phyloP scores from a whole-genome alignment of 2,888 invertebrate genomes.

The Heliconius erato region DNA sequence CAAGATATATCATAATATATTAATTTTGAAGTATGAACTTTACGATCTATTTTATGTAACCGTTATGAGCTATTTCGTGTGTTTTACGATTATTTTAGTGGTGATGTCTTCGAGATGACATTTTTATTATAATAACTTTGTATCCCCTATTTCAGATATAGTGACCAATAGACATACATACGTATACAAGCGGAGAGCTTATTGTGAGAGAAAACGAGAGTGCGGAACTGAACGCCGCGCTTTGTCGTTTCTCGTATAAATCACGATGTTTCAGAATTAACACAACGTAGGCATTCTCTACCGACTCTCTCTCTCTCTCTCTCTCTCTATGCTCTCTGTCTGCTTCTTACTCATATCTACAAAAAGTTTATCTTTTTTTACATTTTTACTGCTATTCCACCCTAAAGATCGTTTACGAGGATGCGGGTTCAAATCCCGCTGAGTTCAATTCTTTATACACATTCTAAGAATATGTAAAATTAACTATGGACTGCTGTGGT shows the following conservation, averaged over 20 bases:
- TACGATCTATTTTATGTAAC: constrained; percentile 30
- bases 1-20: background rate
- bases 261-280: too few relatives aligned
- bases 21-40: constrained; percentile 7
- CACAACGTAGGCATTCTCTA: too few relatives aligned
- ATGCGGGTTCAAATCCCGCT: too few relatives aligned
- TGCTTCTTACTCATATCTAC: too few relatives aligned
- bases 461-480: background rate
- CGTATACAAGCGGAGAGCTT: background rate
- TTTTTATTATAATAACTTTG: constrained; percentile 35
- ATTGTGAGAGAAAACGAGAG: background rate
- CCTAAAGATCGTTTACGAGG: too few relatives aligned
- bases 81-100: constrained; percentile 41
- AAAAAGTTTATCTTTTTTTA: too few relatives aligned
- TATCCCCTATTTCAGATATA: background rate
- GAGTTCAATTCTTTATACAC: too few relatives aligned
- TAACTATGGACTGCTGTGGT: constrained; percentile 35
- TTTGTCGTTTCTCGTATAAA: too few relatives aligned
- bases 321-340: too few relatives aligned
- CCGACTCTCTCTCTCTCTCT: too few relatives aligned
- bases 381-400: too few relatives aligned
- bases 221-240: too few relatives aligned
- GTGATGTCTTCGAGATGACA: constrained; percentile 25
- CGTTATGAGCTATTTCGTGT: constrained; percentile 46
- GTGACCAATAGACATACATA: background rate